Conservation (phyloP, 2,113 vertebrate species). For the Prochilodus magdalenae region DNA sequence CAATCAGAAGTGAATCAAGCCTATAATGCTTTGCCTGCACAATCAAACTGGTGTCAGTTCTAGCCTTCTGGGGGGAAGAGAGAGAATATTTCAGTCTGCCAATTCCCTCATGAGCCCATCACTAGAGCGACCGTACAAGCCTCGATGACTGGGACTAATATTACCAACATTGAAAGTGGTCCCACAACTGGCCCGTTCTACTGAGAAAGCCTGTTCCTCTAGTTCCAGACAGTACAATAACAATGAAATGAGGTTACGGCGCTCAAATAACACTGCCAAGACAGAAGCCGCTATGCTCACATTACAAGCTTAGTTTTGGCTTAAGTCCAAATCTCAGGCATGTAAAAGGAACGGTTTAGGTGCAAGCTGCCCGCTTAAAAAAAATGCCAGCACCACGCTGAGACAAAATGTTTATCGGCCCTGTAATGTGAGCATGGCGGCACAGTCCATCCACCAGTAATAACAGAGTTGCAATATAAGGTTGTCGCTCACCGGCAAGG, state of each 20-base stretch:
- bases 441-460: conserved; percentile 4
- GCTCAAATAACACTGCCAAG: neutral
- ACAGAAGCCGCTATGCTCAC: neutral
- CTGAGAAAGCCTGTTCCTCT: neutral
- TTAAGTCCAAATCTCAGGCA: no score
- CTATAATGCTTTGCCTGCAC: neutral
- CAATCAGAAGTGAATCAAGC: neutral
- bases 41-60: neutral
- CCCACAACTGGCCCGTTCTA: neutral
- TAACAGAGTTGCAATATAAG: neutral
- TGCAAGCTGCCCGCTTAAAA: no score
- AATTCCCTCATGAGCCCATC: neutral
- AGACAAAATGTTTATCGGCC: no score
- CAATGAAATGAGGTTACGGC: neutral
- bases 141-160: neutral
- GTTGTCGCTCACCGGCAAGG: conserved; percentile 85
- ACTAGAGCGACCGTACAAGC: neutral
- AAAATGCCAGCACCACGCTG: no score
- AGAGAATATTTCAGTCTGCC: neutral
- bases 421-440: neutral
- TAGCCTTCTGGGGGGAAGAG: neutral
- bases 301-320: no score
- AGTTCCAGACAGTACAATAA: neutral
- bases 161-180: neutral
- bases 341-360: no score